These are phyloP conservation scores for Anomalospiza imberbis DNA, from an alignment of 2,797 vertebrate species.

Conservation along the genomic window DNA sequence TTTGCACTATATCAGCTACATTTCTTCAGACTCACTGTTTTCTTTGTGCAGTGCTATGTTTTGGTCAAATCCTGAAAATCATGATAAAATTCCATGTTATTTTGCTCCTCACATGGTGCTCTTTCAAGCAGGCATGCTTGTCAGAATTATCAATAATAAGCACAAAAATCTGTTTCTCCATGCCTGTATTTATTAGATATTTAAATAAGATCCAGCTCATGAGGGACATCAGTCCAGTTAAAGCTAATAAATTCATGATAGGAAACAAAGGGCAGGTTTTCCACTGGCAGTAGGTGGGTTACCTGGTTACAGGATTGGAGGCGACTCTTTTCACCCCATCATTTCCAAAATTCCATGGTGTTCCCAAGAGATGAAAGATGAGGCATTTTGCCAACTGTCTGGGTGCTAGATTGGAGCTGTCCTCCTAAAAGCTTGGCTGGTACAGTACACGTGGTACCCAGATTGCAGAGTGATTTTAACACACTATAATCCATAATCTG, in stretches of 20 bases:
- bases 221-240: background rate
- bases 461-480: background rate
- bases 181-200: background rate
- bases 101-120: background rate
- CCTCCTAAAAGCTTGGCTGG: background rate
- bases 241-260: background rate
- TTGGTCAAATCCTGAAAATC: background rate
- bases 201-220: background rate
- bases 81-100: background rate
- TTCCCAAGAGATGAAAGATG: background rate
- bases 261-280: background rate
- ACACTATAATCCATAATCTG: background rate
- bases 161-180: background rate
- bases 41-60: background rate
- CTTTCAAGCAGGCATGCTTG: background rate
- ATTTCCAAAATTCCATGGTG: background rate
- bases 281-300: background rate
- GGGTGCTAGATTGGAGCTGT: background rate
- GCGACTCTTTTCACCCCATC: background rate
- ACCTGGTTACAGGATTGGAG: background rate
- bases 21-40: background rate
- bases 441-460: background rate
- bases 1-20: background rate
- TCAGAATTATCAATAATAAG: background rate
- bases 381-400: background rate